Conservation (phyloP, 2,888 invertebrate species). For the Nomada goodeniana region DNA sequence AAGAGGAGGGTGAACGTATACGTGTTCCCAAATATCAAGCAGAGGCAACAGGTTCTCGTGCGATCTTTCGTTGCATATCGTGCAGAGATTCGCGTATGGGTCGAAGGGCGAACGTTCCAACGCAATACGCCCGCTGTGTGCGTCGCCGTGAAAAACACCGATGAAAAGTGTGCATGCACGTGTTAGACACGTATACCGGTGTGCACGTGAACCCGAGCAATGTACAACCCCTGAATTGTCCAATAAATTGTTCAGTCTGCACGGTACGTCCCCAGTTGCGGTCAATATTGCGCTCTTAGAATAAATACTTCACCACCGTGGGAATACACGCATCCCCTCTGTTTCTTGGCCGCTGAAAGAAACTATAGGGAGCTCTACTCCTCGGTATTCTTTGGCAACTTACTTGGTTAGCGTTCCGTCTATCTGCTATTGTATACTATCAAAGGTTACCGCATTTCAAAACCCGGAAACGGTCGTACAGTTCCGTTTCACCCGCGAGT, state of each 20-base stretch:
- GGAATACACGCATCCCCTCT: constrained; percentile 74
- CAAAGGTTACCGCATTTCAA: not conserved
- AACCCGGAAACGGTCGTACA: not conserved
- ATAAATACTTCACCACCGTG: constrained; percentile 81
- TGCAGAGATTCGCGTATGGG: not conserved
- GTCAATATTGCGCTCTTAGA: constrained; percentile 81
- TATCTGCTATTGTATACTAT: not conserved
- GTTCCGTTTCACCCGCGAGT: too few relatives aligned
- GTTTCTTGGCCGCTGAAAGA: constrained; percentile 33
- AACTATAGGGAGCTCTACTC: constrained; percentile 41
- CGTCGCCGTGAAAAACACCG: not conserved
- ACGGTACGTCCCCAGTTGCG: constrained; percentile 78
- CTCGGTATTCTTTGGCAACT: constrained; percentile 25
- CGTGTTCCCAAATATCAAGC: not conserved
- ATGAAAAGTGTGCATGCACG: constrained; percentile 48
- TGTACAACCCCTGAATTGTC: constrained; percentile 72
- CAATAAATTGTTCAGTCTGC: constrained; percentile 68
- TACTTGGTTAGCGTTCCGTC: not conserved
- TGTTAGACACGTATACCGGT: constrained; percentile 42
- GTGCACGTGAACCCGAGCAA: constrained; percentile 50
- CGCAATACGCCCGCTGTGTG: constrained; percentile 2
- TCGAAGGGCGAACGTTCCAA: constrained; percentile 42
- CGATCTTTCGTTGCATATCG: not conserved
- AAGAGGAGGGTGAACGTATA: not conserved
- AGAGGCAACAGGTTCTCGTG: constrained; percentile 45